Evolutionary conservation across 2,113 vertebrate species (phyloP), one percentile per base, ranked within the genome.

Genomic region (Tor tambroides): DNA sequence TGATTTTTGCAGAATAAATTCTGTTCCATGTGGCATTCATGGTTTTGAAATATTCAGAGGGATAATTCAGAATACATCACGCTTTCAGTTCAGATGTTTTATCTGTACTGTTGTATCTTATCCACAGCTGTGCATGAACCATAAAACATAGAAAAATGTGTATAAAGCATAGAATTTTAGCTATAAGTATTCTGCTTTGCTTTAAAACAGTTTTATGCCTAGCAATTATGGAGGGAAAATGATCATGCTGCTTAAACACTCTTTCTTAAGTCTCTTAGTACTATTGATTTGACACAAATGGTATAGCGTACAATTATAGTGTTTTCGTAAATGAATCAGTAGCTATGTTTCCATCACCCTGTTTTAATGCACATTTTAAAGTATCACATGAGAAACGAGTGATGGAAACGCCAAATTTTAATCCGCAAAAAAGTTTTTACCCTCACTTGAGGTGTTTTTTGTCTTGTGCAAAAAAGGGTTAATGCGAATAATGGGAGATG

Each of bases 1-100:
- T 89, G 86, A 75, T 89, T 89, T 86, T 19, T 80, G 8, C 86
- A 76, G 87, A 88, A 86, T 86, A 92, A 85, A 78, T 89, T 89
- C 84, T 88, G 71, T 65, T 38, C 30, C 28, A 5, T 46, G 43
- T 30, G 8, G 11, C 10, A 19, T 26, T 63, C 26, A 54, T 41
- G 43, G 85, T 19, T 79, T 80, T 59, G 17, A 54, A 49, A 61
- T 43, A 51, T 7, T 21, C 35, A 7, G n/a, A 82, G 28, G 43
- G 65, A 77, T 56, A 35, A n/a, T 80, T 23, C 23, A 41, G 56
- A 63, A 63, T 41, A 54, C 2, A n/a, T 46, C 46, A 32, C 1
- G 2, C n/a, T 72, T 72, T 5, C 23, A 46, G 38, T 67, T 82
- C 6, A 19, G 17, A 67, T 80, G 28, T 59, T 56, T 35, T 59